phyloP scores from a whole-genome alignment of 2,797 vertebrate genomes.

The Acrossocheilus fasciatus region DNA sequence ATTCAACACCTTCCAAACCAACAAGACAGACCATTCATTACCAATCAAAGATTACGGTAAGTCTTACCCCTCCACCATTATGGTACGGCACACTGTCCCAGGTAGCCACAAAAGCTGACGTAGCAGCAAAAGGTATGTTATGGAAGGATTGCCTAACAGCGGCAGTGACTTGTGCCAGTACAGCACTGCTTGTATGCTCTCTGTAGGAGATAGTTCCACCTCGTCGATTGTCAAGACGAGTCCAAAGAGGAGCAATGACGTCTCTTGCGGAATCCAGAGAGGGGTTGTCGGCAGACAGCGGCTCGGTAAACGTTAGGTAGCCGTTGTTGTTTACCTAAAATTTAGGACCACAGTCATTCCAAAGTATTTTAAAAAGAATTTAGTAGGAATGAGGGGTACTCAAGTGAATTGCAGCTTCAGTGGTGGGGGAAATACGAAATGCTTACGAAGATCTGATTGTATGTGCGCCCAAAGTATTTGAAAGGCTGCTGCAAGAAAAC shows the following conservation, averaged over 20 bases:
- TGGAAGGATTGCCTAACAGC: too few species aligned
- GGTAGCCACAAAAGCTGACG: slow-evolving; percentile 19
- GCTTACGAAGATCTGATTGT: slow-evolving; percentile 2
- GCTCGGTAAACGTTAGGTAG: background rate
- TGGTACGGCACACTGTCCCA: slow-evolving; percentile 37
- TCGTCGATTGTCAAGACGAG: too few species aligned
- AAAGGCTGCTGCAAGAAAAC: background rate
- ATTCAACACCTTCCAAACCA: background rate
- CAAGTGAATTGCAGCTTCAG: background rate
- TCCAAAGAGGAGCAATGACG: too few species aligned
- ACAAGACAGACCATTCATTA: background rate
- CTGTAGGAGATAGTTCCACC: too few species aligned
- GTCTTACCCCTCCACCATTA: background rate
- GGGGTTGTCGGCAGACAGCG: background rate
- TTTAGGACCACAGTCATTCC: background rate
- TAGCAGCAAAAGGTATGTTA: too few species aligned
- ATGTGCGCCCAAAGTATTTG: background rate
- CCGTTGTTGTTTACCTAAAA: slow-evolving; percentile 18
- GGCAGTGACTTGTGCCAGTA: too few species aligned
- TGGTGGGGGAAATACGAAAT: too few species aligned
- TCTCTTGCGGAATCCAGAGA: background rate
- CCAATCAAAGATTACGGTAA: background rate
- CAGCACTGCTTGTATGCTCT: too few species aligned
- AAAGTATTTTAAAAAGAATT: accelerated
- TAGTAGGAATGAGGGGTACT: accelerated